A percentile compares a stretch with the other conserved stretches of the same genome.
Evolutionary conservation across 2,113 vertebrate species (phyloP).

Genomic region (Trichechus manatus): DNA sequence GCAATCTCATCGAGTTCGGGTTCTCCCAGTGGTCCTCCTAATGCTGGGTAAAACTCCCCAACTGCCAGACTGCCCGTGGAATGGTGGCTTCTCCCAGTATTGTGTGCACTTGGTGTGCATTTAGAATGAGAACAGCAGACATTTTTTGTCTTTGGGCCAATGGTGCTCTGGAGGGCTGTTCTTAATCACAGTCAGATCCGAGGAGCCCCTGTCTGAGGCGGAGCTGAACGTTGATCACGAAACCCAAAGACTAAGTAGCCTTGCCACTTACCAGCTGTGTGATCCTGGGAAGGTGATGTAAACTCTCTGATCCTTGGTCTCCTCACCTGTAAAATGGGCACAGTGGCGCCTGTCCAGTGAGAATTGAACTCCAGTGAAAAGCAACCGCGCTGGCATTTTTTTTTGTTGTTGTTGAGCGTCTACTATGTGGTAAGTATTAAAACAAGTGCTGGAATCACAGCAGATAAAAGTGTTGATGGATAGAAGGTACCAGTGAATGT

Average conservation of each 20-base stretch:
- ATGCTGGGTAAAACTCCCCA: too few relatives aligned
- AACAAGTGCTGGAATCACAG: not conserved
- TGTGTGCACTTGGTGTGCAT: not conserved
- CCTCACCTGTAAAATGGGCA: not conserved
- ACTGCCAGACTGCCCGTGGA: too few relatives aligned
- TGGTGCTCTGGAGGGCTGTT: not conserved
- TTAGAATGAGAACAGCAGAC: not conserved
- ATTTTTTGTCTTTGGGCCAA: not conserved
- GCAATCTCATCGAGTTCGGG: too few relatives aligned
- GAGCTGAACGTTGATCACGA: conserved; percentile 60
- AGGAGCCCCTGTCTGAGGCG: conserved; percentile 41
- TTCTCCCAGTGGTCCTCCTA: not conserved
- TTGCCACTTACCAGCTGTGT: not conserved
- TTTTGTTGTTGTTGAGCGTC: too few relatives aligned
- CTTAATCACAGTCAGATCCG: not conserved
- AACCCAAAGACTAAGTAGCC: conserved; percentile 56
- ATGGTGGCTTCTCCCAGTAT: not conserved
- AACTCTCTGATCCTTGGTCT: not conserved
- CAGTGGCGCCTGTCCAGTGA: not conserved
- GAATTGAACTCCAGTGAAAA: fast-evolving
- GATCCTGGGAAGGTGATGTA: not conserved
- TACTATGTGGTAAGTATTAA: not conserved
- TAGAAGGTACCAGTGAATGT: not conserved
- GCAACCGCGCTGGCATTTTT: not conserved
- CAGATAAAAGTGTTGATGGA: not conserved